Conservation (phyloP, 2,888 invertebrate genomes). For the Nysson spinosus region DNA sequence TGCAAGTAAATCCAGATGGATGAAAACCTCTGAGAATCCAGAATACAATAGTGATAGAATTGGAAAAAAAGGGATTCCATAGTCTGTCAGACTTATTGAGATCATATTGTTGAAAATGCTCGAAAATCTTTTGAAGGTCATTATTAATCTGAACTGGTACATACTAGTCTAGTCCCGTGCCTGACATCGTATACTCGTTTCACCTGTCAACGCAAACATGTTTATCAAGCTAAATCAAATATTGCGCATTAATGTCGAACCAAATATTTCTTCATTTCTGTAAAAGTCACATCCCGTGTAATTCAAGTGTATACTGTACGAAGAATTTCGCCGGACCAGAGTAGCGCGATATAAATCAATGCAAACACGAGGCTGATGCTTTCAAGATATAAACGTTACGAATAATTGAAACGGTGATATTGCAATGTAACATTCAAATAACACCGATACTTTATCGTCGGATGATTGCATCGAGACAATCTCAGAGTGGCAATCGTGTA, state of each 20-base stretch:
- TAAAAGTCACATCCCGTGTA: background rate
- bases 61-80: too few species aligned
- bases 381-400: too few species aligned
- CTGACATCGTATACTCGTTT: background rate
- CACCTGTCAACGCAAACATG: slow-evolving; percentile 19
- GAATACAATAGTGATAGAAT: too few species aligned
- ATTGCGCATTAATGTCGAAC: slow-evolving; percentile 5
- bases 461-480: background rate
- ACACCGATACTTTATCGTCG: background rate
- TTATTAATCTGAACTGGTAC: slow-evolving; percentile 15
- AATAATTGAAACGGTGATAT: too few species aligned
- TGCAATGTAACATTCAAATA: too few species aligned
- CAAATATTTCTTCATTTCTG: background rate
- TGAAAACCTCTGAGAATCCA: too few species aligned
- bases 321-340: too few species aligned
- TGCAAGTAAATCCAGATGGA: too few species aligned
- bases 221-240: slow-evolving; percentile 24
- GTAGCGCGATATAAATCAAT: too few species aligned
- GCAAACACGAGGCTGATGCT: too few species aligned
- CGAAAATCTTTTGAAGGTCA: slow-evolving; percentile 7
- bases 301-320: background rate
- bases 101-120: background rate
- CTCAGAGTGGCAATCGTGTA: background rate
- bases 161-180: slow-evolving; percentile 12
- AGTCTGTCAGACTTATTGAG: too few species aligned